These are phyloP conservation scores for Polymixis flavicincta DNA, from an alignment of 2,888 invertebrate species.

Conservation along the genomic window DNA sequence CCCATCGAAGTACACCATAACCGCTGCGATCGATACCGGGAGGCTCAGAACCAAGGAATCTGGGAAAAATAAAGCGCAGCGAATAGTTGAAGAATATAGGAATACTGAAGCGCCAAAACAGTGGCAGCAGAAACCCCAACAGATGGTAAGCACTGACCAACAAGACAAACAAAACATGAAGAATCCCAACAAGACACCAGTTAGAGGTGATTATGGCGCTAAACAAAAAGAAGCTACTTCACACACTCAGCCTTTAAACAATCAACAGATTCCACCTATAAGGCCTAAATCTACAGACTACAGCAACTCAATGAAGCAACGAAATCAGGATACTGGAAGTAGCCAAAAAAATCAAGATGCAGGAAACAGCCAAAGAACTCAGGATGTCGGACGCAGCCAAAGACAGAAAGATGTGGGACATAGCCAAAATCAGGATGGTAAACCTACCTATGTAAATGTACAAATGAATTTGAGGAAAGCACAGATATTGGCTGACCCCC, in stretches of 20 bases:
- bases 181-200: conserved; percentile 7
- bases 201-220: conserved; percentile 23
- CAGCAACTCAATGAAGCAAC: conserved; percentile 42
- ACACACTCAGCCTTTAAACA: conserved; percentile 8
- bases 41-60: conserved; percentile 21
- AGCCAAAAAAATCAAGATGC: conserved; percentile 23
- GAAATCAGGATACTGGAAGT: conserved; percentile 7
- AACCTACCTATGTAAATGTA: conserved; percentile 59
- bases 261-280: conserved; percentile 42
- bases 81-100: conserved; percentile 41
- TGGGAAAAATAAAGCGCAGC: conserved; percentile 21
- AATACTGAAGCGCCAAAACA: conserved; percentile 51
- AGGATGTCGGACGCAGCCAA: conserved; percentile 14
- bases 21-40: conserved; percentile 32
- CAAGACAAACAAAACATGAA: conserved; percentile 31
- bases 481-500: conserved; percentile 67
- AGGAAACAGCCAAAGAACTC: conserved; percentile 1
- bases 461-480: conserved; percentile 71
- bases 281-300: conserved; percentile 57
- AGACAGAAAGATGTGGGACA: conserved; percentile 26
- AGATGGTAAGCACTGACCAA: conserved; percentile 12
- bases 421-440: conserved; percentile 43
- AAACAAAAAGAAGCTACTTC: conserved; percentile 33
- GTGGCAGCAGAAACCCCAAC: conserved; percentile 41
- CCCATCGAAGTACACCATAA: conserved; percentile 20